Evolutionary conservation across 2,113 vertebrate genomes (phyloP), one percentile per base, ranked within the genome.

Genomic region (Paradoxurus hermaphroditus): DNA sequence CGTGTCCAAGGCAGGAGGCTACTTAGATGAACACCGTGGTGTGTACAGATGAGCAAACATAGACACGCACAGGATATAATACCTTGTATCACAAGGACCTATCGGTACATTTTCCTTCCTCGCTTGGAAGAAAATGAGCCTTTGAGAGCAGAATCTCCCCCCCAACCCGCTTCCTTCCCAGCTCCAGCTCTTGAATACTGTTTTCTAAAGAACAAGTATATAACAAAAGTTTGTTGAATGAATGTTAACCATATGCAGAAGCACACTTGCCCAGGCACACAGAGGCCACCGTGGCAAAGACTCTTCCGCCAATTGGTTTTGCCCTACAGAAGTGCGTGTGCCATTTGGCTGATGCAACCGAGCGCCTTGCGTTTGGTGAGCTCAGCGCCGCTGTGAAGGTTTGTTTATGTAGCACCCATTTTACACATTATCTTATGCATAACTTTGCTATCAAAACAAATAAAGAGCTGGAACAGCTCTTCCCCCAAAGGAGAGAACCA

Each of bases 381-480:
- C 72, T 92, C 36, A n/a, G 75, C 0, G 7, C 39, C 14, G 3
- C 21, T 34, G 0, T 29, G 53, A 97, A 78, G 88, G 86, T 91
- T n/a, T 95, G 93, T 97, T 97, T 96, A 94, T 41, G 83, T 77
- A 75, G 70, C 91, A 97, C 56, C 34, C 65, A 31, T 90, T 97
- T 97, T 96, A 53, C 91, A 97, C 75, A 77, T 97, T 97, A 91
- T 97, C 96, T 97, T 94, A 65, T 90, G 73, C 78, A 91, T 46
- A 65, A 78, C 68, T 97, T 94, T 46, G 65, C 86, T 93, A 97
- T 97, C 91, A 95, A 96, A 97, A 97, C 94, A 97, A 97, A 94
- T 86, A 92, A 94, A 96, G 67, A 81, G 18, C 87, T 90, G 31
- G 68, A 95, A 79, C 12, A 56, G 25, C 62, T 96, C 31, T 46